phyloP scores from a whole-genome alignment of 2,113 vertebrate genomes.

The Camelus dromedarius region DNA sequence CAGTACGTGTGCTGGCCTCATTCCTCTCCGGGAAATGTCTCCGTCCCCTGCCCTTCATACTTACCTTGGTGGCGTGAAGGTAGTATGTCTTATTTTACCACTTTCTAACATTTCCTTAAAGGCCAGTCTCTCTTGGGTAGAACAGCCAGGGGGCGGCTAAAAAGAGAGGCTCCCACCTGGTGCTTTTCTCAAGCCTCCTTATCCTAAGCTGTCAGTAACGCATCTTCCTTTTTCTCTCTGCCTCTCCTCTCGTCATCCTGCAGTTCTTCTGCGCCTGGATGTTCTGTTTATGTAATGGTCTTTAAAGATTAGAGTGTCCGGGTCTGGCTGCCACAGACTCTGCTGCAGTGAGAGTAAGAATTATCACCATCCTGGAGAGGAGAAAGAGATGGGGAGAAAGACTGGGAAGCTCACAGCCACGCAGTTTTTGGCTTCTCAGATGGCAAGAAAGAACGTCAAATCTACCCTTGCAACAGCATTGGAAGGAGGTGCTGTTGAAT shows the following conservation, averaged over 20 bases:
- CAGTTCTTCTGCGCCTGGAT: not conserved
- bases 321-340: not conserved
- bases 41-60: slow-evolving; percentile 95
- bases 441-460: not conserved
- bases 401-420: not conserved
- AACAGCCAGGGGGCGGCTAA: not conserved
- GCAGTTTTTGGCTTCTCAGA: not conserved
- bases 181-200: not conserved
- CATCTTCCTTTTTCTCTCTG: not conserved
- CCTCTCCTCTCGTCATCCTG: not conserved
- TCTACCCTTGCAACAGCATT: not conserved
- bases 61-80: slow-evolving; percentile 92
- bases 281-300: not conserved
- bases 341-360: not conserved
- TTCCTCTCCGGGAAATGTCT: slow-evolving; percentile 94
- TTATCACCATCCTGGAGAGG: not conserved
- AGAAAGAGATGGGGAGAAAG: not conserved
- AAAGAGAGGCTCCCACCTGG: not conserved
- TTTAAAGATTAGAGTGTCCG: not conserved
- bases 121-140: not conserved
- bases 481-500: not conserved
- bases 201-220: not conserved
- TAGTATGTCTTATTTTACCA: slow-evolving; percentile 75
- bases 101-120: not conserved
- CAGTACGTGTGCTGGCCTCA: slow-evolving; percentile 95